These are phyloP conservation scores for Eulimnadia texana DNA, from an alignment of 1,140 invertebrate genomes.

Conservation along the genomic window DNA sequence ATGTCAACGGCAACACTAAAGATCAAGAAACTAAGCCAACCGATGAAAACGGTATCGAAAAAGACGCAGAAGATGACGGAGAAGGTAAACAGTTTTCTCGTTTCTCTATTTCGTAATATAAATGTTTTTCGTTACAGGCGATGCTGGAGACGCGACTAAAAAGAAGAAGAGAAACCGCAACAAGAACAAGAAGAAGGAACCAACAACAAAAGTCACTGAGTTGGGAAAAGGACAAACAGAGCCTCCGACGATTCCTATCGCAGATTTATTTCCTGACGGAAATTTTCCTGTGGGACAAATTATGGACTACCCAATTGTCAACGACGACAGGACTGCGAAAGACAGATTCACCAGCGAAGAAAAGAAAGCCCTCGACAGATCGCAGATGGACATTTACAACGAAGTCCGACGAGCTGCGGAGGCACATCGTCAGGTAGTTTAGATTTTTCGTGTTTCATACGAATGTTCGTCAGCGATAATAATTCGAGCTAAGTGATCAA, in stretches of 20 bases:
- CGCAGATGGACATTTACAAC: slow-evolving; percentile 68
- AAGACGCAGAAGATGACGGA: slow-evolving; percentile 62
- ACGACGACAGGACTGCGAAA: slow-evolving; percentile 68
- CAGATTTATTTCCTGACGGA: slow-evolving; percentile 68
- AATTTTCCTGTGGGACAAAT: slow-evolving; percentile 66
- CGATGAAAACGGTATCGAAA: slow-evolving; percentile 32
- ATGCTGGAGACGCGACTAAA: slow-evolving; percentile 38
- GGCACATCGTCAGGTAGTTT: slow-evolving; percentile 74
- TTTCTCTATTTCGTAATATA: background rate
- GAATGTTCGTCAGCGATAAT: too few relatives aligned
- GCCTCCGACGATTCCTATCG: slow-evolving; percentile 73
- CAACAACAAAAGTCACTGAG: slow-evolving; percentile 32
- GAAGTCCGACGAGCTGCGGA: slow-evolving; percentile 92
- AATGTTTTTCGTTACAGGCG: slow-evolving; percentile 14
- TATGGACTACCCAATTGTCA: slow-evolving; percentile 51
- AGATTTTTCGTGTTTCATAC: slow-evolving; percentile 24
- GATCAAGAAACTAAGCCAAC: background rate
- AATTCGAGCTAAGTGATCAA: too few relatives aligned
- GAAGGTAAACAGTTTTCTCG: slow-evolving; percentile 36
- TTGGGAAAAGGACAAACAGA: slow-evolving; percentile 48
- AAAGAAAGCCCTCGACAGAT: slow-evolving; percentile 47
- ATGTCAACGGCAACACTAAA: background rate
- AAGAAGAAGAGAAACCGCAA: slow-evolving; percentile 50
- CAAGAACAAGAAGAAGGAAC: slow-evolving; percentile 37
- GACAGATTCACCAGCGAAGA: slow-evolving; percentile 82